phyloP scores from a whole-genome alignment of 37 sponge, comb jelly and placozoan species.

The Cliona cf. orientalis region DNA sequence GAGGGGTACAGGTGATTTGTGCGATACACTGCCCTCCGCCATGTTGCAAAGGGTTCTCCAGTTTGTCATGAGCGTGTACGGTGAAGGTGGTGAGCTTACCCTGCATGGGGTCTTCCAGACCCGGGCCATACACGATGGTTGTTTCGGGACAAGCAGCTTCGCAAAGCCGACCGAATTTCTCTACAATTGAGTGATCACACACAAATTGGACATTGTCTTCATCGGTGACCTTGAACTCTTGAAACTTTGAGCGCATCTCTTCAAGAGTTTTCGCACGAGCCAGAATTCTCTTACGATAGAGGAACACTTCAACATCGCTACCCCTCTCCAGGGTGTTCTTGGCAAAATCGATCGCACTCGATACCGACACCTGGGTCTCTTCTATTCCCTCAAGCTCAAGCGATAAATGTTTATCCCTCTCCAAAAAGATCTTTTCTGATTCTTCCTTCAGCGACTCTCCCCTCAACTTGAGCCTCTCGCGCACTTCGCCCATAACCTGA shows the following conservation, averaged over 20 bases:
- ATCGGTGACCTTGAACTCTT: conserved; percentile 14
- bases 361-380: neutral
- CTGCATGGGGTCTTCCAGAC: conserved; percentile 25
- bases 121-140: conserved; percentile 21
- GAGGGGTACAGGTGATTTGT: conserved; percentile 1
- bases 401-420: conserved; percentile 16
- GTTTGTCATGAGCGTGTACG: neutral
- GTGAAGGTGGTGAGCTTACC: conserved; percentile 19
- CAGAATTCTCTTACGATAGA: conserved; percentile 30
- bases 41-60: conserved; percentile 11
- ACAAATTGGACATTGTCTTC: conserved; percentile 9
- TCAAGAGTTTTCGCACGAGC: conserved; percentile 21
- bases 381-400: conserved; percentile 21
- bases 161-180: conserved; percentile 21
- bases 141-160: conserved; percentile 30
- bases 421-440: neutral
- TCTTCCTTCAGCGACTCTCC: neutral
- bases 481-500: neutral
- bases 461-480: conserved; percentile 11
- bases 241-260: neutral
- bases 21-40: conserved; percentile 44
- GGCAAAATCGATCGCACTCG: conserved; percentile 20
- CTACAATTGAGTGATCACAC: neutral
- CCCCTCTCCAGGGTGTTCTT: conserved; percentile 28
- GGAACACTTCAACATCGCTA: conserved; percentile 33